Conservation (phyloP, 1,140 invertebrate genomes). For the Paracyclopina nana region DNA sequence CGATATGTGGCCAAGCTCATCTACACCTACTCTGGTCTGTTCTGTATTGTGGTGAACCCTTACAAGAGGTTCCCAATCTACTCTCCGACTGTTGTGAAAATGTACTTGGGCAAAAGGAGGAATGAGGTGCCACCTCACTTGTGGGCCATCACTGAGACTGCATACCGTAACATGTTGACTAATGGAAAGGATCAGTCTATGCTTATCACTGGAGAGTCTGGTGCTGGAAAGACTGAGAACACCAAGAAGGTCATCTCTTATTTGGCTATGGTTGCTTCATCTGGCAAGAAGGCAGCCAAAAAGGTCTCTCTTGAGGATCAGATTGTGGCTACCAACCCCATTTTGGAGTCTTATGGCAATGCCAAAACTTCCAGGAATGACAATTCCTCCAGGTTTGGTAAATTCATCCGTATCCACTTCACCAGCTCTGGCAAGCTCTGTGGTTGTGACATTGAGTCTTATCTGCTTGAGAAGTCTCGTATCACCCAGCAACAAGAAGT, state of each 20-base stretch:
- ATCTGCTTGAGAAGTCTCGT: conserved; percentile 99
- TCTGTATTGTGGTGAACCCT: conserved; percentile 99
- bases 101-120: conserved; percentile 96
- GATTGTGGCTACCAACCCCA: conserved; percentile 96
- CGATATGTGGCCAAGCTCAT: conserved; percentile 50
- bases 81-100: conserved; percentile 78
- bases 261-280: conserved; percentile 38
- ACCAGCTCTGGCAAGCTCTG: conserved; percentile 95
- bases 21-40: conserved; percentile 90
- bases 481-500: conserved; percentile 96
- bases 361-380: conserved; percentile 99
- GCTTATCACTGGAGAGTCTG: conserved; percentile 34
- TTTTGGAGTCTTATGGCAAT: conserved; percentile 98
- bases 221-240: conserved; percentile 43
- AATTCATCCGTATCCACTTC: conserved; percentile 99
- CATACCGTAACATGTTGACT: conserved; percentile 98
- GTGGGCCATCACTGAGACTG: conserved; percentile 98
- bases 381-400: conserved; percentile 98
- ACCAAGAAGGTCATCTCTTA: conserved; percentile 46
- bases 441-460: conserved; percentile 99
- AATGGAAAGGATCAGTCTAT: conserved; percentile 30
- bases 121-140: conserved; percentile 99
- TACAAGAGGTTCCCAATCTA: conserved; percentile 99
- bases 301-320: conserved; percentile 60
- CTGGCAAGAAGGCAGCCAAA: conserved; percentile 37